A percentile compares a stretch with the other conserved stretches of the same genome.
phyloP scores from a whole-genome alignment of 2,113 vertebrate species.

The Pardalotus punctatus region DNA sequence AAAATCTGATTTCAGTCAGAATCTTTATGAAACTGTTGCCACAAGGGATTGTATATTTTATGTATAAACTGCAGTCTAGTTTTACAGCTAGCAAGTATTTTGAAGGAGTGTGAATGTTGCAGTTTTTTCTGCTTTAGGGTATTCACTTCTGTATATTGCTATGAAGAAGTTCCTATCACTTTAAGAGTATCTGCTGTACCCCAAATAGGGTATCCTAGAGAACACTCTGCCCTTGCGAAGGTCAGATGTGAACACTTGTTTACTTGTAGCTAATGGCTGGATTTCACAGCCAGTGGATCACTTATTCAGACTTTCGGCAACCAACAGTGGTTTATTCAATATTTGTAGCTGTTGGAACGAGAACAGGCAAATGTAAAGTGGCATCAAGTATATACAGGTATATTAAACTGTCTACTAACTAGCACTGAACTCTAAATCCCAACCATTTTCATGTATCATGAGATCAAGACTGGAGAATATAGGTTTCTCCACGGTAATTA shows the following conservation, averaged over 20 bases:
- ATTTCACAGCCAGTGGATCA: background rate
- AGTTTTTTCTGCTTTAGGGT: background rate
- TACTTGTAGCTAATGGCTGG: background rate
- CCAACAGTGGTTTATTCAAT: background rate
- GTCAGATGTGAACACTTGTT: conserved; percentile 3
- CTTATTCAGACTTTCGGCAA: background rate
- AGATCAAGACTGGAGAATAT: background rate
- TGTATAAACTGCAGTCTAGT: background rate
- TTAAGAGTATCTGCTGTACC: background rate
- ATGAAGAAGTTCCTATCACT: background rate
- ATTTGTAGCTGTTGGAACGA: background rate
- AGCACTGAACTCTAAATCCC: background rate
- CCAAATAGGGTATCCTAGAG: background rate
- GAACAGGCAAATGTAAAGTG: background rate
- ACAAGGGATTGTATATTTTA: background rate
- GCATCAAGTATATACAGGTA: background rate
- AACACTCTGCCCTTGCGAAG: background rate
- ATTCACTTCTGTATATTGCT: background rate
- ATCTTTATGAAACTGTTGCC: background rate
- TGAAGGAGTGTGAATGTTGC: background rate
- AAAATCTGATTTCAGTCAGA: background rate
- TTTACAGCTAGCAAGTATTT: background rate
- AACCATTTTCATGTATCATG: background rate
- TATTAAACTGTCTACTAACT: background rate
- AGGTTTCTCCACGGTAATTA: background rate